A percentile compares a stretch with the other conserved stretches of the same genome.
phyloP scores from a whole-genome alignment of 2,797 vertebrate genomes.

The Xiphophorus birchmanni region DNA sequence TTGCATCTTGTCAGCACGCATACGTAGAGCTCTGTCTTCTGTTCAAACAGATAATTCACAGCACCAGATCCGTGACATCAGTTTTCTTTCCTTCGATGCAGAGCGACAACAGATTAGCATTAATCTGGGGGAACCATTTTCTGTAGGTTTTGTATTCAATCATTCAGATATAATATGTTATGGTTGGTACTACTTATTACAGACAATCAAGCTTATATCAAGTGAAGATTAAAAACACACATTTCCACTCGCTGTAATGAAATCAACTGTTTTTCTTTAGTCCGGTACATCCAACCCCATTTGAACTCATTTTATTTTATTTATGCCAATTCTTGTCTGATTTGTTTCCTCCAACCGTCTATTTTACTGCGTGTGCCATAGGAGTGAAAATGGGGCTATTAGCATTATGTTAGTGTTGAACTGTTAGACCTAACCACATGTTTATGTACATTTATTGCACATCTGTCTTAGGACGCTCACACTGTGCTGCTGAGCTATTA shows the following conservation, averaged over 20 bases:
- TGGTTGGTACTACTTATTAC: background rate
- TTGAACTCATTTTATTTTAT: slow-evolving; percentile 12
- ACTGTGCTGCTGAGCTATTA: background rate
- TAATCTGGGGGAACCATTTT: slow-evolving; percentile 6
- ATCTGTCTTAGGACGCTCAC: background rate
- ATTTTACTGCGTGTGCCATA: background rate
- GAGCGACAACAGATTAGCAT: background rate
- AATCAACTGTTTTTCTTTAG: background rate
- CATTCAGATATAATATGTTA: background rate
- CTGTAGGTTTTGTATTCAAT: background rate
- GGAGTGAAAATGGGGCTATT: slow-evolving; percentile 1
- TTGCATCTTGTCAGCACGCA: slow-evolving; percentile 18
- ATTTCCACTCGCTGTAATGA: background rate
- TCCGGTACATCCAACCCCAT: background rate
- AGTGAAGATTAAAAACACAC: background rate
- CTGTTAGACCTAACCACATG: background rate
- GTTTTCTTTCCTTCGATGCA: slow-evolving; percentile 21
- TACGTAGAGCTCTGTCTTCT: slow-evolving; percentile 18
- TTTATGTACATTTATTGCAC: background rate
- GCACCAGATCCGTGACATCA: slow-evolving; percentile 21
- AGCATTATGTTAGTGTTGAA: background rate
- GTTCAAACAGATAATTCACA: slow-evolving; percentile 33
- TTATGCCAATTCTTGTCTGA: slow-evolving; percentile 4
- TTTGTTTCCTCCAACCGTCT: slow-evolving; percentile 11
- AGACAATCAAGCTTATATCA: background rate